A percentile compares a stretch with the other conserved stretches of the same genome.
Conservation (phyloP, 2,113 vertebrate species). For the Chloropsis hardwickii region DNA sequence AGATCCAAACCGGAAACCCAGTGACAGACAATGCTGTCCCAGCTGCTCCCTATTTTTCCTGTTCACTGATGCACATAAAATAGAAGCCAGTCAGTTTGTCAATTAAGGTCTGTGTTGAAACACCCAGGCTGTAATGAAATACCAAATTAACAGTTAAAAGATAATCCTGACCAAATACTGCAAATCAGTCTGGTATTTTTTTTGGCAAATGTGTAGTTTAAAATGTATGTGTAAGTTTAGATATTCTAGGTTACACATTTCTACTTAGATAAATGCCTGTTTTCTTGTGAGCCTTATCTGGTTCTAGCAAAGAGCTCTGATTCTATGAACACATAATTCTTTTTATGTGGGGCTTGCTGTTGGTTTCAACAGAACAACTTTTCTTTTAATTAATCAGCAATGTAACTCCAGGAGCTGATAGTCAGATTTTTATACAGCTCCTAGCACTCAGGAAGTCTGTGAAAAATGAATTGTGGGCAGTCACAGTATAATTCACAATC, state of each 20-base stretch:
- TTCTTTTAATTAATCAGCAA: not conserved
- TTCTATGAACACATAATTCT: not conserved
- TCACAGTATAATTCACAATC: conserved; percentile 45
- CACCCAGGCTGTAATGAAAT: conserved; percentile 21
- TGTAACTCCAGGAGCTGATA: not conserved
- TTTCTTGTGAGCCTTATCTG: not conserved
- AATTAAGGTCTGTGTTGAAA: conserved; percentile 45
- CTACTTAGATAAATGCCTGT: not conserved
- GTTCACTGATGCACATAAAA: conserved; percentile 53
- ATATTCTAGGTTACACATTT: not conserved
- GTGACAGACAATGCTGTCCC: conserved; percentile 47
- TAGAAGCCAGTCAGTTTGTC: conserved; percentile 44
- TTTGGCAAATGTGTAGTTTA: not conserved
- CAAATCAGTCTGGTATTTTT: not conserved
- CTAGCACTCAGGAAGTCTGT: not conserved
- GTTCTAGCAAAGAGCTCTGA: not conserved
- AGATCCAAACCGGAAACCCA: conserved; percentile 43
- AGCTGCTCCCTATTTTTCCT: conserved; percentile 62
- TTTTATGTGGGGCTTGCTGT: not conserved
- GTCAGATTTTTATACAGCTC: not conserved
- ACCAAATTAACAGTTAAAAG: conserved; percentile 18
- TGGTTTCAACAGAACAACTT: not conserved
- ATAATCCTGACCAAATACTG: not conserved
- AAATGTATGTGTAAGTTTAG: not conserved
- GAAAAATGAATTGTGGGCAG: not conserved